phyloP scores from a whole-genome alignment of 2,888 invertebrate species.

The Aethes cnicana region DNA sequence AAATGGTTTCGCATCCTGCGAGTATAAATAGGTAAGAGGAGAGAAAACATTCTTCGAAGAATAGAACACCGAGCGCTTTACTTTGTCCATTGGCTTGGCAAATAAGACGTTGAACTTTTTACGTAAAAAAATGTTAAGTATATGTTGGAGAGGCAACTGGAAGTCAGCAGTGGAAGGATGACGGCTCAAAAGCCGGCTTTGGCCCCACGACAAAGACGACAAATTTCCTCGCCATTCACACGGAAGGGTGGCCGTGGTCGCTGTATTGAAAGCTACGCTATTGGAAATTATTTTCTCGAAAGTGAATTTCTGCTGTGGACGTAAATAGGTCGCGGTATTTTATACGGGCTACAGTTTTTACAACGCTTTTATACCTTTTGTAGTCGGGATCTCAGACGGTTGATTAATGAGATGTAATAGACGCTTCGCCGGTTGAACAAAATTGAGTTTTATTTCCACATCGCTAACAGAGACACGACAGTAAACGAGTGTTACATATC shows the following conservation, averaged over 20 bases:
- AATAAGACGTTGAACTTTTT: conserved; percentile 26
- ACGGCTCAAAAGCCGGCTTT: conserved; percentile 46
- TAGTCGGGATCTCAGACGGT: conserved; percentile 21
- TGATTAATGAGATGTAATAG: conserved; percentile 29
- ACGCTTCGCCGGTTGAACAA: conserved; percentile 16
- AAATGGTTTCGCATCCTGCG: background rate
- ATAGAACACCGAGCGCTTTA: background rate
- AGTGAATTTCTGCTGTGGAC: conserved; percentile 61
- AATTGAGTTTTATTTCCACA: conserved; percentile 29
- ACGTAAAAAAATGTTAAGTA: conserved; percentile 21
- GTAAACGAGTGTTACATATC: conserved; percentile 30
- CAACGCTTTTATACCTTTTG: conserved; percentile 43
- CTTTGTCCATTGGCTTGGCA: conserved; percentile 6
- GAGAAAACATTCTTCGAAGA: conserved; percentile 2
- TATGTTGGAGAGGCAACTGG: conserved; percentile 31
- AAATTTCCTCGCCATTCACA: conserved; percentile 62
- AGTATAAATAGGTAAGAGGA: background rate
- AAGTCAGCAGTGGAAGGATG: conserved; percentile 45
- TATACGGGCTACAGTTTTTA: conserved; percentile 48
- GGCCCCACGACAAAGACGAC: conserved; percentile 53
- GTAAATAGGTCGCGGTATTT: conserved; percentile 69
- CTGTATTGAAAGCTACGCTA: conserved; percentile 48
- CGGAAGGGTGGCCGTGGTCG: conserved; percentile 49
- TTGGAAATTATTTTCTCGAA: conserved; percentile 65
- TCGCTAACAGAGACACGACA: conserved; percentile 20